phyloP scores from a whole-genome alignment of 2,113 vertebrate genomes.

The Tilapia sparmanii region DNA sequence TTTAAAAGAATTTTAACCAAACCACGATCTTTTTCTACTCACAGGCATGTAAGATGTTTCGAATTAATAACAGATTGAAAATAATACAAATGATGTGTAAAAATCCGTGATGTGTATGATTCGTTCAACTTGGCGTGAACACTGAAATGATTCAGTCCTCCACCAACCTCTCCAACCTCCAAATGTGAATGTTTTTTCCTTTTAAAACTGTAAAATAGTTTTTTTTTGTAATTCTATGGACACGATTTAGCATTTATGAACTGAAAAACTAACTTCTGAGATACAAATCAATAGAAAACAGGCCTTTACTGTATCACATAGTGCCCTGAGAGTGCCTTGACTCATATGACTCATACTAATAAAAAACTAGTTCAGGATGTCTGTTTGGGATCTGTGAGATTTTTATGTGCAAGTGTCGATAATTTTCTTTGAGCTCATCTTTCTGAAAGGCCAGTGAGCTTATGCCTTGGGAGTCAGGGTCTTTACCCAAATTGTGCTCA shows the following conservation, averaged over 20 bases:
- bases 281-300: neutral
- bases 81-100: neutral
- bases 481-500: neutral
- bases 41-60: neutral
- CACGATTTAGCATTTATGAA: neutral
- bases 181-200: neutral
- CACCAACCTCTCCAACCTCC: neutral
- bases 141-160: neutral
- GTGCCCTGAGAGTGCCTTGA: neutral
- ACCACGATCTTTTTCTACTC: neutral
- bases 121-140: neutral
- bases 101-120: neutral
- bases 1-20: accelerated
- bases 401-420: neutral
- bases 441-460: neutral
- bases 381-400: neutral
- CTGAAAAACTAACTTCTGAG: neutral
- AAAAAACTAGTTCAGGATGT: neutral
- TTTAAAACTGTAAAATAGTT: neutral
- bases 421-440: neutral
- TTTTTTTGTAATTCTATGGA: neutral
- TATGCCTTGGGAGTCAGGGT: neutral
- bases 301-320: neutral
- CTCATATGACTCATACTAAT: neutral
- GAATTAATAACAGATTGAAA: neutral